These are phyloP conservation scores for Orientallactaga bullata DNA, from an alignment of 2,113 vertebrate species.

Conservation along the genomic window DNA sequence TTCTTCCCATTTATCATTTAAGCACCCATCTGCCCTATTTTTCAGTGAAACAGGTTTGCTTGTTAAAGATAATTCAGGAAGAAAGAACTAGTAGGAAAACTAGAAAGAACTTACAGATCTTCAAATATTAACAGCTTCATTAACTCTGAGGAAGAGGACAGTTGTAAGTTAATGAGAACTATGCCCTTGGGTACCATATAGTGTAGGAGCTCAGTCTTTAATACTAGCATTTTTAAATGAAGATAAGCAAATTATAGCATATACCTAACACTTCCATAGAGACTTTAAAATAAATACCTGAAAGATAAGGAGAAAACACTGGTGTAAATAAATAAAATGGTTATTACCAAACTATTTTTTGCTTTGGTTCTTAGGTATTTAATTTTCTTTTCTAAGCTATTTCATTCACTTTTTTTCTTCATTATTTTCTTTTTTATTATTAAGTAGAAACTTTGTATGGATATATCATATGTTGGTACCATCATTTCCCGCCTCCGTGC, in stretches of 20 bases:
- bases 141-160: conserved; percentile 2
- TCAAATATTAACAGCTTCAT: background rate
- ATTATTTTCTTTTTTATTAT: too few species aligned
- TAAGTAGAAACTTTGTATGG: too few species aligned
- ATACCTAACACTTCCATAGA: background rate
- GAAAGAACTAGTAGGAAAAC: background rate
- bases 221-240: conserved; percentile 46
- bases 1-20: conserved; percentile 44
- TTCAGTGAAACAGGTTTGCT: conserved; percentile 56
- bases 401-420: conserved; percentile 33
- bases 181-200: background rate
- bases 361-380: conserved; percentile 22
- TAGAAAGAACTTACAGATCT: background rate
- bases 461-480: too few species aligned
- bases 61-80: conserved; percentile 66
- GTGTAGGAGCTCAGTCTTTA: conserved; percentile 26
- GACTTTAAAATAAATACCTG: background rate
- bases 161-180: conserved; percentile 39
- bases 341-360: conserved; percentile 47
- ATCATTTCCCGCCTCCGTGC: too few species aligned
- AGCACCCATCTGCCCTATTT: conserved; percentile 42
- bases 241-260: conserved; percentile 28
- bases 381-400: conserved; percentile 18
- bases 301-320: conserved; percentile 30
- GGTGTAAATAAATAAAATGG: conserved; percentile 19